Percentiles rank a stretch among this genome's conserved stretches.
Evolutionary conservation across 2,888 invertebrate species (phyloP).

Genomic region (Gisinianus flammeolus): DNA sequence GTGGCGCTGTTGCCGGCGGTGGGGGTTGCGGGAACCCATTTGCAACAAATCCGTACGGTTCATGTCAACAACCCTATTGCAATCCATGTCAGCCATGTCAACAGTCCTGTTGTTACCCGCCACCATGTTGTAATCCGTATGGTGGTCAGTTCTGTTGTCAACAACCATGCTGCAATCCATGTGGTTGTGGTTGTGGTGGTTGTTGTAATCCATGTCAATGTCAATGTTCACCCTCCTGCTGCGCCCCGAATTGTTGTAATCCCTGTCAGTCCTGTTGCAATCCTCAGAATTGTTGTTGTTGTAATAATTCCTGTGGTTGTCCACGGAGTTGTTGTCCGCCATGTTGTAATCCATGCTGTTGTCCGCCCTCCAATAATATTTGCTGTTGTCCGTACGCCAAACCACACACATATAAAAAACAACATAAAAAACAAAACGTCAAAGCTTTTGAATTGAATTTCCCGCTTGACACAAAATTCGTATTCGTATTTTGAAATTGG

Average conservation of each 20-base stretch:
- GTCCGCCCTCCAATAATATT: no score
- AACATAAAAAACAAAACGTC: no score
- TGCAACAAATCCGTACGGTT: not conserved
- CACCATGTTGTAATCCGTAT: not conserved
- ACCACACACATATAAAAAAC: no score
- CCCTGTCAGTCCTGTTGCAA: conserved; percentile 2
- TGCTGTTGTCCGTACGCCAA: no score
- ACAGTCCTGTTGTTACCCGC: not conserved
- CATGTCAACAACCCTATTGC: not conserved
- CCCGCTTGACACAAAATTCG: no score
- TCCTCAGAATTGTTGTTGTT: not conserved
- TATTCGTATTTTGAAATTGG: no score
- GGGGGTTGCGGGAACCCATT: conserved; percentile 9
- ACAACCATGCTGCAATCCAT: not conserved
- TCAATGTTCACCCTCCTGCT: not conserved
- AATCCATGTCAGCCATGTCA: conserved; percentile 11
- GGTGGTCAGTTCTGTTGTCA: not conserved
- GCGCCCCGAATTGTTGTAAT: not conserved
- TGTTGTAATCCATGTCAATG: conserved; percentile 5
- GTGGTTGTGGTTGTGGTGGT: not conserved
- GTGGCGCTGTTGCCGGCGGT: not conserved
- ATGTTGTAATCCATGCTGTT: not conserved
- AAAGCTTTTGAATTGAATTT: no score
- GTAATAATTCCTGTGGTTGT: not conserved
- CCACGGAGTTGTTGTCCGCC: not conserved